Percentiles rank a stretch among this genome's conserved stretches.
Conservation (phyloP, 1,140 invertebrate species). For the Acromyrmex charruanus region DNA sequence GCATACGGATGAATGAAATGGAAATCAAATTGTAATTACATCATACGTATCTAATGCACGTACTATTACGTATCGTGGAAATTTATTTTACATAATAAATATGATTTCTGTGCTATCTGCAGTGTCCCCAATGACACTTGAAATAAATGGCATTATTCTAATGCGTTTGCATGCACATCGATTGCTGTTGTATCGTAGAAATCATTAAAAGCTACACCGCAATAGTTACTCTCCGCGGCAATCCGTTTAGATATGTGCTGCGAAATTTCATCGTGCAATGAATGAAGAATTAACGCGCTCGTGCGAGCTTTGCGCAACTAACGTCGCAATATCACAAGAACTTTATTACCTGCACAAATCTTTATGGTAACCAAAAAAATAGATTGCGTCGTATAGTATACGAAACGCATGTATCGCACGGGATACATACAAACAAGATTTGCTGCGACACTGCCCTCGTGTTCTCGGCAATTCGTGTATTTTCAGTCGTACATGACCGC, state of each 20-base stretch:
- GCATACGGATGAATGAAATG: conserved; percentile 35
- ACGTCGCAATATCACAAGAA: neutral
- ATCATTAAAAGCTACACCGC: neutral
- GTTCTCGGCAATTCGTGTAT: conserved; percentile 15
- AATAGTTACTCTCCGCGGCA: too few species aligned
- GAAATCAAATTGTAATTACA: conserved; percentile 49
- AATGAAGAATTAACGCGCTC: neutral
- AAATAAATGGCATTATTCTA: conserved; percentile 46
- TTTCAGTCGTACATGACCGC: neutral
- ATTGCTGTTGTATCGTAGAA: neutral
- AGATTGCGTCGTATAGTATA: conserved; percentile 17
- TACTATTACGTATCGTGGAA: neutral
- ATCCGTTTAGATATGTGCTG: neutral
- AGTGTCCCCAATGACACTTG: conserved; percentile 27
- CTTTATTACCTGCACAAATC: conserved; percentile 50
- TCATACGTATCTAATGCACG: conserved; percentile 18
- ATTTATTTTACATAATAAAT: conserved; percentile 50
- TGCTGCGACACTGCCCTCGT: neutral
- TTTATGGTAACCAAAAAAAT: conserved; percentile 29
- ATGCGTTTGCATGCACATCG: conserved; percentile 1
- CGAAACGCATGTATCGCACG: neutral
- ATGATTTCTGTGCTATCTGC: conserved; percentile 9
- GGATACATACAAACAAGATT: conserved; percentile 53
- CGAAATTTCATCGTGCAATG: neutral
- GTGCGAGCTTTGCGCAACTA: neutral